phyloP scores from a whole-genome alignment of 2,888 invertebrate species.

The Schrankia costaestrigalis region DNA sequence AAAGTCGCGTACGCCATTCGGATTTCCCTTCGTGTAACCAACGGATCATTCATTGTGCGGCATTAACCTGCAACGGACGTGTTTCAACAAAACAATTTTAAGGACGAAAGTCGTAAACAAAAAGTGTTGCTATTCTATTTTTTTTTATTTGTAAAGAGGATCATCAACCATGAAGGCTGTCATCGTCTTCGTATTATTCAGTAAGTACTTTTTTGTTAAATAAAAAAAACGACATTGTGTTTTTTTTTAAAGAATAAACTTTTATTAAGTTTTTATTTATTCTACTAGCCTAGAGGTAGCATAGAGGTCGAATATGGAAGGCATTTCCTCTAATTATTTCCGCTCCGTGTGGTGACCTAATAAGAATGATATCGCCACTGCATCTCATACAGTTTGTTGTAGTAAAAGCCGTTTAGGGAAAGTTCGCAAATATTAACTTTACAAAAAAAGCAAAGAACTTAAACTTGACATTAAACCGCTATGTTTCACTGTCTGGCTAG shows the following conservation, averaged over 20 bases:
- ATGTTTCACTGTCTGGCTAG: too few relatives aligned
- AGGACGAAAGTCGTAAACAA: slow-evolving; percentile 6
- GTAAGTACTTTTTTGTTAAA: slow-evolving; percentile 53
- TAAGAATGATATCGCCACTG: too few relatives aligned
- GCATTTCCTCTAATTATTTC: too few relatives aligned
- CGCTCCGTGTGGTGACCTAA: too few relatives aligned
- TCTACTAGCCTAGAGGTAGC: too few relatives aligned
- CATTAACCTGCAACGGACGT: slow-evolving; percentile 5
- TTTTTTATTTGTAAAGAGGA: slow-evolving; percentile 2
- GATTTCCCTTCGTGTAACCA: slow-evolving; percentile 6
- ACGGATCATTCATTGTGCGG: slow-evolving; percentile 7
- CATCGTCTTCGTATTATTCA: slow-evolving; percentile 40
- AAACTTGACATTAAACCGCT: too few relatives aligned
- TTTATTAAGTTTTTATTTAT: neutral
- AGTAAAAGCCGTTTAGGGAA: too few relatives aligned
- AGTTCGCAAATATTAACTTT: too few relatives aligned
- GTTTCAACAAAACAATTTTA: neutral
- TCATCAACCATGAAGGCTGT: slow-evolving; percentile 50
- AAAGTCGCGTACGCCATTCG: slow-evolving; percentile 19
- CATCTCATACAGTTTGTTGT: too few relatives aligned
- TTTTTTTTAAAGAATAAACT: neutral
- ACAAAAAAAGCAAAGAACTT: too few relatives aligned
- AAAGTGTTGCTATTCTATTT: slow-evolving; percentile 15
- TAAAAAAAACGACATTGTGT: too few relatives aligned
- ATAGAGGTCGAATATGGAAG: too few relatives aligned